These are phyloP conservation scores for Hybognathus amarus DNA, from an alignment of 2,797 vertebrate genomes.

Conservation along the genomic window DNA sequence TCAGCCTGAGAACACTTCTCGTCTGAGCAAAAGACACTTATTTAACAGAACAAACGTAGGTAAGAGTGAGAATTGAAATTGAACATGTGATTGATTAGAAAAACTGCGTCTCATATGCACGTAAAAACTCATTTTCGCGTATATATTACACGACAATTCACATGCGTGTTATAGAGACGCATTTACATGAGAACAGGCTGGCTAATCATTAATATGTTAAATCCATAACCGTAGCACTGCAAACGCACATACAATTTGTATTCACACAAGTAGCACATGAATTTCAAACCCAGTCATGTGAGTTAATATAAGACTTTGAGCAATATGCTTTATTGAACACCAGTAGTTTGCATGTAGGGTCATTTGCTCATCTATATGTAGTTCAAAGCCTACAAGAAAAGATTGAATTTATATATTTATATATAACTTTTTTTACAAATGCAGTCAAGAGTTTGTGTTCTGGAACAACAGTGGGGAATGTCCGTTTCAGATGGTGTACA, in stretches of 20 bases:
- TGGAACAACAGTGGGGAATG: slow-evolving; percentile 62
- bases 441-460: slow-evolving; percentile 66
- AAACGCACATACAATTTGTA: background rate
- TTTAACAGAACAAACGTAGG: background rate
- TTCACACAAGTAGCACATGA: slow-evolving; percentile 15
- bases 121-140: too few species aligned
- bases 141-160: too few species aligned
- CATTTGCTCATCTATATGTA: slow-evolving; percentile 83
- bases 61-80: background rate
- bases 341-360: slow-evolving; percentile 79
- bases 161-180: too few species aligned
- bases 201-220: background rate
- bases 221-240: background rate
- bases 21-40: background rate
- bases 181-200: too few species aligned
- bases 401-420: slow-evolving; percentile 84
- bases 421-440: slow-evolving; percentile 84
- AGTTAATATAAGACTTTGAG: slow-evolving; percentile 79
- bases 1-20: background rate
- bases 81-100: background rate
- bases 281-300: slow-evolving; percentile 34
- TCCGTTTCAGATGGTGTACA: slow-evolving; percentile 72
- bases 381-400: slow-evolving; percentile 84
- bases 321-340: slow-evolving; percentile 86
- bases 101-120: too few species aligned